phyloP scores from a whole-genome alignment of 2,888 invertebrate genomes.

The Nowickia ferox region DNA sequence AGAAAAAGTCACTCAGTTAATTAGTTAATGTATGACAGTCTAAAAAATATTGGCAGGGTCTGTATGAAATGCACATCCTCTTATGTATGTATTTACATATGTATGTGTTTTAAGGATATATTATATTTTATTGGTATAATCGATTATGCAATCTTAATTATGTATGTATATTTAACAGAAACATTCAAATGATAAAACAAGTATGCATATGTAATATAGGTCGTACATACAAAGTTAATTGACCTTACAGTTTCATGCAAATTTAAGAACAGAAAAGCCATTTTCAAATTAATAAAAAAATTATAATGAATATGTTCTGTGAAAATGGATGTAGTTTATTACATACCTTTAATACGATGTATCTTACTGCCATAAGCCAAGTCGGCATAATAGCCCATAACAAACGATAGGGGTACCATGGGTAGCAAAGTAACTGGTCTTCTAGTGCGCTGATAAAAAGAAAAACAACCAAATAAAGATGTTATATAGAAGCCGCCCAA shows the following conservation, averaged over 20 bases:
- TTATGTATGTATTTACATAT: not conserved
- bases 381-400: constrained; percentile 89
- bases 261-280: not conserved
- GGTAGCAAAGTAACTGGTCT: constrained; percentile 86
- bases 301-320: constrained; percentile 6
- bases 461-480: constrained; percentile 84
- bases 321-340: constrained; percentile 5
- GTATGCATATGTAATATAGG: not conserved
- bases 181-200: too few relatives aligned
- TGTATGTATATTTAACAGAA: too few relatives aligned
- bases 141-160: not conserved
- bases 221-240: not conserved
- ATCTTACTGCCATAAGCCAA: constrained; percentile 91
- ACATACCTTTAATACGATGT: constrained; percentile 88
- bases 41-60: not conserved
- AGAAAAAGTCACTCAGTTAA: too few relatives aligned
- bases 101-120: not conserved
- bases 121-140: not conserved
- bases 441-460: constrained; percentile 86
- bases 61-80: not conserved
- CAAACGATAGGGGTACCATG: constrained; percentile 88
- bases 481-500: constrained; percentile 87
- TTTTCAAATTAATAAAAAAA: not conserved
- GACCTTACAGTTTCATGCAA: constrained; percentile 37
- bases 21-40: not conserved